Evolutionary conservation across 2,113 vertebrate species (phyloP).

Genomic region (Sarotherodon lohbergeri): DNA sequence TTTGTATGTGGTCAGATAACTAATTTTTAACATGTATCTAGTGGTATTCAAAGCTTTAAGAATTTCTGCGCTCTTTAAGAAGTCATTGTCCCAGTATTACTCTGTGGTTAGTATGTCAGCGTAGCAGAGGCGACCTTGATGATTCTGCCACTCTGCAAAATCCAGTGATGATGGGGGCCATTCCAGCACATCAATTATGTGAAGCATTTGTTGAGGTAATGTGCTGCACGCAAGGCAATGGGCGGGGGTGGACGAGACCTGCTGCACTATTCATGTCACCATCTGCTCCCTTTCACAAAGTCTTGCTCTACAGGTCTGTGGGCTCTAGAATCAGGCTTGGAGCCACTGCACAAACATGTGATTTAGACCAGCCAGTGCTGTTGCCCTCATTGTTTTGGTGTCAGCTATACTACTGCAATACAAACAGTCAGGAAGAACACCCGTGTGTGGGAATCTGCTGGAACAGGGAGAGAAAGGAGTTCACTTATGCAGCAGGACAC

Average conservation of each 20-base stretch:
- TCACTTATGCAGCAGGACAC: slow-evolving; percentile 30
- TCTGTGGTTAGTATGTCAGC: neutral
- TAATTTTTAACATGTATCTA: neutral
- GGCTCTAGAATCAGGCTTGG: slow-evolving; percentile 41
- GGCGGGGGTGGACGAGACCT: slow-evolving; percentile 37
- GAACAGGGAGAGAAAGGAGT: slow-evolving; percentile 17
- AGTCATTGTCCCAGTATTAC: neutral
- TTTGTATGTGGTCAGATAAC: neutral
- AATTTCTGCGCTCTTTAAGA: neutral
- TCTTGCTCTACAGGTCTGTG: slow-evolving; percentile 36
- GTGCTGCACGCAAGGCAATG: slow-evolving; percentile 60
- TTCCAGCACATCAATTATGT: slow-evolving; percentile 69
- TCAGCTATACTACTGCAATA: slow-evolving; percentile 6
- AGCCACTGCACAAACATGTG: slow-evolving; percentile 17
- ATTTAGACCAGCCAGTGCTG: slow-evolving; percentile 1
- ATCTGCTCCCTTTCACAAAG: slow-evolving; percentile 66
- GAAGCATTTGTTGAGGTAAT: slow-evolving; percentile 66
- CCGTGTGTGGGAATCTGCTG: slow-evolving; percentile 23
- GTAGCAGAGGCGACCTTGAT: slow-evolving; percentile 53
- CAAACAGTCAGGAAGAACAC: slow-evolving; percentile 37
- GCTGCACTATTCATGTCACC: slow-evolving; percentile 72
- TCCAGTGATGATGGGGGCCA: slow-evolving; percentile 32
- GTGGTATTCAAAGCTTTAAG: neutral
- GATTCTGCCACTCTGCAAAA: slow-evolving; percentile 54
- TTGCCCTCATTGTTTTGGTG: slow-evolving; percentile 16